These are phyloP conservation scores for Drosophila nasuta DNA, from an alignment of 1,140 invertebrate genomes.

Conservation along the genomic window DNA sequence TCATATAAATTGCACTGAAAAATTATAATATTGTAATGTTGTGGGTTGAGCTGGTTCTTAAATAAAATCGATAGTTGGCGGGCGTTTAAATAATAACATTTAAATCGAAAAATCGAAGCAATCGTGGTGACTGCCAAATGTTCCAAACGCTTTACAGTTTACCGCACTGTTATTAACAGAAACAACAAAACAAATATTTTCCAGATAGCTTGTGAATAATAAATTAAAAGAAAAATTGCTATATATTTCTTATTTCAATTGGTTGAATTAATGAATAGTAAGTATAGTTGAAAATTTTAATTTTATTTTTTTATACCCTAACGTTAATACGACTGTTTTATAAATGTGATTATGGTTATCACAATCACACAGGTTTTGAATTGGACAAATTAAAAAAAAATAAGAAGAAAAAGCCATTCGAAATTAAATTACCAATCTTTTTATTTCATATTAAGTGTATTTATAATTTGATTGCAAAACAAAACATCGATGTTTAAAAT, in stretches of 20 bases:
- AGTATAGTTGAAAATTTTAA: no score
- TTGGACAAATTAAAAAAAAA: no score
- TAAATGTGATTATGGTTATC: no score
- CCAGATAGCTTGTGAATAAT: background rate
- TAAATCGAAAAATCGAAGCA: background rate
- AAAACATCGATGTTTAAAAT: background rate
- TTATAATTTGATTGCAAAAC: background rate
- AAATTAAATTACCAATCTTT: no score
- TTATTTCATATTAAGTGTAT: no score
- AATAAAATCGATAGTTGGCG: background rate
- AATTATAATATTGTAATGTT: no score
- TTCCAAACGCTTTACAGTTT: background rate
- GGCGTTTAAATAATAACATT: background rate
- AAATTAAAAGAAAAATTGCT: background rate
- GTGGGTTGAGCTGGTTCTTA: background rate
- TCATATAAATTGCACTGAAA: background rate
- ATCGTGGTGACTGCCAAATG: background rate
- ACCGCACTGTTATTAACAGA: background rate
- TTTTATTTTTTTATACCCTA: no score
- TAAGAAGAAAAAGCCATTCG: no score
- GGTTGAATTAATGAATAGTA: no score
- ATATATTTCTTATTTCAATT: background rate
- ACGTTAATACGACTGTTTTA: no score
- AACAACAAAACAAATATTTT: background rate
- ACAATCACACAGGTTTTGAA: no score